These are phyloP conservation scores for Meleagris gallopavo DNA, from an alignment of 2,113 vertebrate genomes.

Conservation along the genomic window DNA sequence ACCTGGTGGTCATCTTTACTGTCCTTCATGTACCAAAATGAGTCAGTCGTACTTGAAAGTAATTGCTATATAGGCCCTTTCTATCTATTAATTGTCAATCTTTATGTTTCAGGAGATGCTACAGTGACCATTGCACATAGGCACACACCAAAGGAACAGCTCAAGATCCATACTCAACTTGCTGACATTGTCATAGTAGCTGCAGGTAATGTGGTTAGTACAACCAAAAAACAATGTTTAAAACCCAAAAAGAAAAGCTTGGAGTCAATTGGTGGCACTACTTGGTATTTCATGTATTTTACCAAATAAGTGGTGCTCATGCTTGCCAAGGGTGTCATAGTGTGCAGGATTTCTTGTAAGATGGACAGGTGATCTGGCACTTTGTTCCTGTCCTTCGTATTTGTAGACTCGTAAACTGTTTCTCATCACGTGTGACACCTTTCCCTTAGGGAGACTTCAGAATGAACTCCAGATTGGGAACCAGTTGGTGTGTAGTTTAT, in stretches of 20 bases:
- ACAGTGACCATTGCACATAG: conserved; percentile 92
- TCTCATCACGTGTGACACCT: conserved; percentile 45
- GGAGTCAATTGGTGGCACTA: neutral
- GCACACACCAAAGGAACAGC: conserved; percentile 86
- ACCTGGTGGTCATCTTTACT: neutral
- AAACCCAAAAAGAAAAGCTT: neutral
- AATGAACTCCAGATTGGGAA: conserved; percentile 58
- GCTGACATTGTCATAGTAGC: conserved; percentile 89
- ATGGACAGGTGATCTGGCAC: neutral
- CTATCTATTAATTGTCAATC: neutral
- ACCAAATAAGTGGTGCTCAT: accelerated
- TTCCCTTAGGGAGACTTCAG: conserved; percentile 63
- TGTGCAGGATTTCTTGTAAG: neutral
- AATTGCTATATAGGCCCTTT: neutral
- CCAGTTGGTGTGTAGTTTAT: conserved; percentile 48
- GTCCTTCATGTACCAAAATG: neutral
- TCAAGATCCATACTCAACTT: conserved; percentile 83
- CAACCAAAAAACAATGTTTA: neutral
- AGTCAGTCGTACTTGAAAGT: neutral
- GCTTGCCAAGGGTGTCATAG: neutral
- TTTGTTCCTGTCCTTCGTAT: conserved; percentile 40
- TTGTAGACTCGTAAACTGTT: conserved; percentile 60
- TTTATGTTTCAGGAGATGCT: conserved; percentile 85
- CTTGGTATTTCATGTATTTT: neutral
- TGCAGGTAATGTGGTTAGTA: conserved; percentile 78